Percentiles rank a stretch among this genome's conserved stretches.
Conservation (phyloP, 2,113 vertebrate genomes). For the Ardeotis arabs region DNA sequence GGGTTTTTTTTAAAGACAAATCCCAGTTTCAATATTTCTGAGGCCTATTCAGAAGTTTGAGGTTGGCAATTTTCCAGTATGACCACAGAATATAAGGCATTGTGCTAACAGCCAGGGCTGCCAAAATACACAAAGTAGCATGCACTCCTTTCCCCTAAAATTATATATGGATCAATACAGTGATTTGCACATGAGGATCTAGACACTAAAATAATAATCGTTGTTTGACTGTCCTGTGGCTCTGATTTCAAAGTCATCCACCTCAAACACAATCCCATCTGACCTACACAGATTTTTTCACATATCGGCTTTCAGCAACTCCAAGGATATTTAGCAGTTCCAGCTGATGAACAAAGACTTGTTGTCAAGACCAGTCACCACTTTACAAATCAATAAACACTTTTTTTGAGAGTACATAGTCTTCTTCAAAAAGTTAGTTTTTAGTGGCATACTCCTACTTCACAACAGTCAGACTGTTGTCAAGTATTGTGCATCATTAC, state of each 20-base stretch:
- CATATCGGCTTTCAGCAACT: neutral
- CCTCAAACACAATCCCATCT: conserved; percentile 16
- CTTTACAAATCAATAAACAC: conserved; percentile 24
- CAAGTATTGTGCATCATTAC: neutral
- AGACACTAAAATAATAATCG: neutral
- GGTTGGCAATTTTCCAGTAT: neutral
- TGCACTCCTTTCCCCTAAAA: neutral
- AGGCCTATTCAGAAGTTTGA: neutral
- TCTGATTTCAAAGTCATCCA: conserved; percentile 31
- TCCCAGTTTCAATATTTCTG: neutral
- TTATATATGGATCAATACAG: conserved; percentile 3
- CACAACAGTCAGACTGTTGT: neutral
- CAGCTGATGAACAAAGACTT: conserved; percentile 20
- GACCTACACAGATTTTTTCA: neutral
- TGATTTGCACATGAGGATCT: conserved; percentile 42
- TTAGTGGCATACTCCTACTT: neutral
- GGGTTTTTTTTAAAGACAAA: neutral
- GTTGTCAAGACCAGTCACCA: conserved; percentile 12
- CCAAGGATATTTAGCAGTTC: conserved; percentile 4
- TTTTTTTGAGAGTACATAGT: neutral
- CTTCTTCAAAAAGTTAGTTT: neutral
- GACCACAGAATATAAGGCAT: neutral
- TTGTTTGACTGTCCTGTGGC: neutral
- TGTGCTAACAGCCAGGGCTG: neutral
- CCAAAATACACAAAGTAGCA: conserved; percentile 1